phyloP scores from a whole-genome alignment of 2,888 invertebrate species.

The Agrochola litura region DNA sequence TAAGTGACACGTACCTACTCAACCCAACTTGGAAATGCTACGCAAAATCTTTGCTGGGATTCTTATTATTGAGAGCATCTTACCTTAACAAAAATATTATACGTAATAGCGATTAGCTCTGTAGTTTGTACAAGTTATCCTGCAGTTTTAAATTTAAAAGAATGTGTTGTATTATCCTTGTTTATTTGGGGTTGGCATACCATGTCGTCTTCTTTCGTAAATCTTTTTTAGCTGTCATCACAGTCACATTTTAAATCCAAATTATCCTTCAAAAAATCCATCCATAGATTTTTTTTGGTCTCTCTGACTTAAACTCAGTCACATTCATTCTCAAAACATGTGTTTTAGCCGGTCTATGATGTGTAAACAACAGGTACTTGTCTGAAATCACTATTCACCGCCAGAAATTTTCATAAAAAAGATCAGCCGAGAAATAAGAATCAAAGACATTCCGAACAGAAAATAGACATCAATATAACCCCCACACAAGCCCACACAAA shows the following conservation, averaged over 20 bases:
- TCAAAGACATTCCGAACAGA: slow-evolving; percentile 40
- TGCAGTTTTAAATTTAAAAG: neutral
- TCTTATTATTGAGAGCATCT: neutral
- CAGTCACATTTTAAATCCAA: too few relatives aligned
- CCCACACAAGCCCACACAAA: slow-evolving; percentile 9
- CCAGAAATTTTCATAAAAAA: neutral
- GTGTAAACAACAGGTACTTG: neutral
- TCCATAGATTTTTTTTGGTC: too few relatives aligned
- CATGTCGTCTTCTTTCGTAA: neutral
- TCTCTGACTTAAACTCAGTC: neutral
- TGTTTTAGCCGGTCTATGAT: neutral
- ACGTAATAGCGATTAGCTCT: neutral
- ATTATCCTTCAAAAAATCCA: neutral
- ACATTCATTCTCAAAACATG: neutral
- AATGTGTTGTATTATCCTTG: neutral
- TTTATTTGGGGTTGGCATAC: neutral
- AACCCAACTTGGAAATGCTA: neutral
- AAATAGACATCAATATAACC: slow-evolving; percentile 35
- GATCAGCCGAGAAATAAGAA: neutral
- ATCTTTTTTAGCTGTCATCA: neutral
- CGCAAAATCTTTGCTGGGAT: slow-evolving; percentile 10
- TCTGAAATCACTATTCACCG: neutral
- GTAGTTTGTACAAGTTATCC: neutral
- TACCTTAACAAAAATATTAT: neutral
- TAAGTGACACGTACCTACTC: slow-evolving; percentile 22